Evolutionary conservation across 2,797 vertebrate genomes (phyloP).

Genomic region (Ambastaia sidthimunki): DNA sequence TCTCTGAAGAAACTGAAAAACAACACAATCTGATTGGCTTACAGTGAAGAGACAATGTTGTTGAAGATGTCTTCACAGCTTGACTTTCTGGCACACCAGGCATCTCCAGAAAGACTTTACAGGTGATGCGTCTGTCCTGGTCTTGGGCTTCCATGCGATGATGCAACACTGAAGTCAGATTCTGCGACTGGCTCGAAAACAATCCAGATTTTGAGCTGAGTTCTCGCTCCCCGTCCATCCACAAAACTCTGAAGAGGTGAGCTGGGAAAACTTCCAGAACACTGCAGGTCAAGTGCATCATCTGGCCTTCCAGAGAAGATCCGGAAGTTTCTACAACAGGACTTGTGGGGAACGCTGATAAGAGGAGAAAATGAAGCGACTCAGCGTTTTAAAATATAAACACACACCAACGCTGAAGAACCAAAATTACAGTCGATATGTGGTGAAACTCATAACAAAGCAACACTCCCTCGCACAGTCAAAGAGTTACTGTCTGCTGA

Average conservation of each 20-base stretch:
- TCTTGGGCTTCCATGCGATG: constrained; percentile 65
- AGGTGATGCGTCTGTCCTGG: constrained; percentile 74
- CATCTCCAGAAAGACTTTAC: constrained; percentile 74
- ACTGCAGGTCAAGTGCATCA: constrained; percentile 71
- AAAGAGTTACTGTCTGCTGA: neutral
- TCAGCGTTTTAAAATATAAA: neutral
- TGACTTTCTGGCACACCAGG: constrained; percentile 45
- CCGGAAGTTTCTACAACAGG: constrained; percentile 75
- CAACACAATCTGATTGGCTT: constrained; percentile 67
- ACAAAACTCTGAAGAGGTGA: constrained; percentile 72
- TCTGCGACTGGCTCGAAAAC: constrained; percentile 69
- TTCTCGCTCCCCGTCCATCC: constrained; percentile 65
- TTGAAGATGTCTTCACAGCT: constrained; percentile 63
- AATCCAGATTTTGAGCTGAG: constrained; percentile 31
- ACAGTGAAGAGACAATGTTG: constrained; percentile 78
- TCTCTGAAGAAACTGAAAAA: neutral
- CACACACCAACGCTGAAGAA: neutral
- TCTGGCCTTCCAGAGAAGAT: constrained; percentile 68
- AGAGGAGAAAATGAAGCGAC: constrained; percentile 11
- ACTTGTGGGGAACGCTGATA: constrained; percentile 83
- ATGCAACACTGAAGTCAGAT: constrained; percentile 62
- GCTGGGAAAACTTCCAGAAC: constrained; percentile 77
- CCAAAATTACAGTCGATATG: neutral
- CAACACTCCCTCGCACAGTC: neutral
- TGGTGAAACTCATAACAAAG: constrained; percentile 6